Evolutionary conservation across 2,888 invertebrate genomes (phyloP).

Genomic region (Patella caerulea): DNA sequence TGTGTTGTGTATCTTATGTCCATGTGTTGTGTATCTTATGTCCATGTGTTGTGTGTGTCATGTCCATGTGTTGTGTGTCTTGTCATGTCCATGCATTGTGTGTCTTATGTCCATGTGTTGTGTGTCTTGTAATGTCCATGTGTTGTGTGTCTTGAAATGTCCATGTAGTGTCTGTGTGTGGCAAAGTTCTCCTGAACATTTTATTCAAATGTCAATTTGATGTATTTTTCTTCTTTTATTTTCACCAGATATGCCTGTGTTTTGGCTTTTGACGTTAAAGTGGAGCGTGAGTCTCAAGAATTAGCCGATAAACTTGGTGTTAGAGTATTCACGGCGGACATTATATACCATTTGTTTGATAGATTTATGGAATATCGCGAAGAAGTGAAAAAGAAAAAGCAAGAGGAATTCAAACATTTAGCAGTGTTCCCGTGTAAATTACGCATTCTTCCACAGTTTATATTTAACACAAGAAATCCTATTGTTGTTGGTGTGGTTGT

Average conservation of each 20-base stretch:
- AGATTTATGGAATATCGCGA: conserved; percentile 87
- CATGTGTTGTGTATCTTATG: too few species aligned
- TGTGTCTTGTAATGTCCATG: too few species aligned
- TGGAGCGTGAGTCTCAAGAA: conserved; percentile 98
- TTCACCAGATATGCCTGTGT: conserved; percentile 89
- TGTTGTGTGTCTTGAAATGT: too few species aligned
- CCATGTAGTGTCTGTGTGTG: too few species aligned
- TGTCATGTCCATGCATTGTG: too few species aligned
- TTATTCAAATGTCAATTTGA: too few species aligned
- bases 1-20: too few species aligned
- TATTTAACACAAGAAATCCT: conserved; percentile 98
- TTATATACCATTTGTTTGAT: conserved; percentile 99
- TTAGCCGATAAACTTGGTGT: conserved; percentile 87
- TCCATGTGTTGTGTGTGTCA: too few species aligned
- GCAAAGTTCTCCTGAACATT: too few species aligned
- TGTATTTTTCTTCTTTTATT: not conserved
- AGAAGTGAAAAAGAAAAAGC: conserved; percentile 89
- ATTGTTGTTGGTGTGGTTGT: conserved; percentile 97
- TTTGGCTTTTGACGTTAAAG: conserved; percentile 99
- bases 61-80: too few species aligned
- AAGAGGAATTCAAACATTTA: conserved; percentile 95
- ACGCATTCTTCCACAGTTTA: conserved; percentile 84
- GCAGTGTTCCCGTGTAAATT: conserved; percentile 99
- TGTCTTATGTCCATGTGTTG: too few species aligned
- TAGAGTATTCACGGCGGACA: conserved; percentile 96